Evolutionary conservation across 2,113 vertebrate genomes (phyloP), one percentile per base, ranked within the genome.

Genomic region (Orycteropus afer): DNA sequence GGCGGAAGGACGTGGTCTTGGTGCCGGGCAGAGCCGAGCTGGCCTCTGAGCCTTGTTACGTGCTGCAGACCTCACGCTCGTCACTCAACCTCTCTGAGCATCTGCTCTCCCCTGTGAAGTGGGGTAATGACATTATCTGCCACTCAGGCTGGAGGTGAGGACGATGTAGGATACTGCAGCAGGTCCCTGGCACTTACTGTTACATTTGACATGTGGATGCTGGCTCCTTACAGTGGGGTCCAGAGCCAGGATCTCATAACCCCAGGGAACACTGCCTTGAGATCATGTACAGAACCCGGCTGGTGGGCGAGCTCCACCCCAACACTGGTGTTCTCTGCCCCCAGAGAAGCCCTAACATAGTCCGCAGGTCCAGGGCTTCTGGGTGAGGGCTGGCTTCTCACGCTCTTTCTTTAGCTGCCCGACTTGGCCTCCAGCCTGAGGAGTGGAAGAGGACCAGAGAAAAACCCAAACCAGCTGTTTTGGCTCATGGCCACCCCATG

Each of bases 361-460:
- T 25, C 4, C 0, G 67, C 0, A 5, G 61, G 63, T 51, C 17
- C 82, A 49, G 37, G 8, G 40, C 7, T 40, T 47, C 14, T 17
- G 18, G 14, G 55, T 3, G n/a, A 49, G 3, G 27, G 2, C 49
- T 55, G 40, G 23, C 45, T 47, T 51, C 47, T 67, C 42, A 40
- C 1, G 1, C 18, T 37, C 14, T 27, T 20, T 49, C 20, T 2
- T n/a, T 23, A 0, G 51, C 61, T 23, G 7, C 27, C 91, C 86
- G 90, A 29, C 40, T 73, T 45, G 34, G 53, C 17, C 73, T 82
- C 63, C 27, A n/a, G 34, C 18, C 45, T 29, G 51, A 67, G n/a
- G 40, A 23, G 2, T n/a, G n/a, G 25, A 78, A 63, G 61, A 63
- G 49, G 45, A 22, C 8, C 9, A 78, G 5, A 49, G 34, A 34